A percentile compares a stretch with the other conserved stretches of the same genome.
phyloP scores from a whole-genome alignment of 2,113 vertebrate species.

The Gymnarchus niloticus region DNA sequence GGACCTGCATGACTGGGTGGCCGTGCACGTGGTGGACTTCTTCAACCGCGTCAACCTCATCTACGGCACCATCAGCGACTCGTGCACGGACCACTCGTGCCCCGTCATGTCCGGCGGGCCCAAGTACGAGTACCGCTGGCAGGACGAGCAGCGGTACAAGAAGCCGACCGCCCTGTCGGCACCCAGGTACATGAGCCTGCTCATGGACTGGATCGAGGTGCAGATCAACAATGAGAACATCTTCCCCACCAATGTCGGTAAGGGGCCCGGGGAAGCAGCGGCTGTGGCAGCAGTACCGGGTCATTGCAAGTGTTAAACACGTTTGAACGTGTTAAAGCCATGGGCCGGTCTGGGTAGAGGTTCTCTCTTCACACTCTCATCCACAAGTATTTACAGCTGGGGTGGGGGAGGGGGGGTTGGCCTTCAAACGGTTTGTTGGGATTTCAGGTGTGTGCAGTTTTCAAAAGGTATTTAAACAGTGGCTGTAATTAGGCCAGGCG shows the following conservation, averaged over 20 bases:
- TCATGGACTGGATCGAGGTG: constrained; percentile 39
- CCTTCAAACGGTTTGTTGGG: neutral
- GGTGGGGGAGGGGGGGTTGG: neutral
- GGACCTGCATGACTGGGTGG: constrained; percentile 53
- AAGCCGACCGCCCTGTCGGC: constrained; percentile 69
- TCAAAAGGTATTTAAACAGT: neutral
- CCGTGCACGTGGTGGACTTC: constrained; percentile 29
- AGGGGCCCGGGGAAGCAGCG: neutral
- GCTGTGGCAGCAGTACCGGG: neutral
- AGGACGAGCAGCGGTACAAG: constrained; percentile 66
- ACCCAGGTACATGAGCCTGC: constrained; percentile 63
- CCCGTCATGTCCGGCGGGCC: constrained; percentile 74
- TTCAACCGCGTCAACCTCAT: constrained; percentile 66
- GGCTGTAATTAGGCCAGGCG: neutral
- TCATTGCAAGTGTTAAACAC: neutral
- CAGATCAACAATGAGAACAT: constrained; percentile 29
- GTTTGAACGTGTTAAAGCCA: neutral
- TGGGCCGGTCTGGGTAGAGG: neutral
- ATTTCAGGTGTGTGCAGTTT: neutral
- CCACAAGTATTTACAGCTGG: neutral
- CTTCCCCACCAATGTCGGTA: constrained; percentile 28
- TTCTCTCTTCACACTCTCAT: neutral
- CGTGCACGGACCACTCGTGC: constrained; percentile 67
- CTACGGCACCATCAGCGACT: constrained; percentile 74
- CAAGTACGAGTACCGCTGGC: constrained; percentile 76